Conservation (phyloP, 2,888 invertebrate genomes). For the Nephrotoma flavescens region DNA sequence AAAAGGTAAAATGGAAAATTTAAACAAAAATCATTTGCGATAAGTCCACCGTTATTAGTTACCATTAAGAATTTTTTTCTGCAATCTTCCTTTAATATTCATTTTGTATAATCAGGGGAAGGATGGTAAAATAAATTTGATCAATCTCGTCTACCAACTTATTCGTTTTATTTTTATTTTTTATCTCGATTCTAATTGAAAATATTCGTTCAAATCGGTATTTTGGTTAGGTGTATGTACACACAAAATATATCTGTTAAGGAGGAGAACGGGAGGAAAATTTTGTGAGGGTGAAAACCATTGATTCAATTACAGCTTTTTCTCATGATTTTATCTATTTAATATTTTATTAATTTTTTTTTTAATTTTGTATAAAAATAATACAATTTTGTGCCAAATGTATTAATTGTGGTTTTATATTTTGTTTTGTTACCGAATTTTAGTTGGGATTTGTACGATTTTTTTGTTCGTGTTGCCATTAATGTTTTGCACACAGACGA, state of each 20-base stretch:
- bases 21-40: neutral
- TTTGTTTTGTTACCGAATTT: neutral
- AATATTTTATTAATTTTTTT: neutral
- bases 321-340: neutral
- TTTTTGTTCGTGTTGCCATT: neutral
- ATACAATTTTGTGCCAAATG: neutral
- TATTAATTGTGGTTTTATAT: neutral
- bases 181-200: neutral
- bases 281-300: neutral
- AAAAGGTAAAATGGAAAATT: neutral
- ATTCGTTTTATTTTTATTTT: neutral
- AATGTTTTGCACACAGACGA: neutral
- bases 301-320: neutral
- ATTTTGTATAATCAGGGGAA: neutral
- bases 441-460: neutral
- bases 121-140: neutral
- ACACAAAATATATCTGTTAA: neutral
- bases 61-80: neutral
- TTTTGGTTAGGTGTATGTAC: neutral
- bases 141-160: neutral
- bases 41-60: neutral
- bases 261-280: neutral
- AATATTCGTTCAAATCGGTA: neutral
- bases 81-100: neutral
- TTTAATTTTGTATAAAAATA: neutral